A percentile compares a stretch with the other conserved stretches of the same genome.
These are phyloP conservation scores for Leiothrix lutea DNA, from an alignment of 2,113 vertebrate genomes.

Conservation along the genomic window DNA sequence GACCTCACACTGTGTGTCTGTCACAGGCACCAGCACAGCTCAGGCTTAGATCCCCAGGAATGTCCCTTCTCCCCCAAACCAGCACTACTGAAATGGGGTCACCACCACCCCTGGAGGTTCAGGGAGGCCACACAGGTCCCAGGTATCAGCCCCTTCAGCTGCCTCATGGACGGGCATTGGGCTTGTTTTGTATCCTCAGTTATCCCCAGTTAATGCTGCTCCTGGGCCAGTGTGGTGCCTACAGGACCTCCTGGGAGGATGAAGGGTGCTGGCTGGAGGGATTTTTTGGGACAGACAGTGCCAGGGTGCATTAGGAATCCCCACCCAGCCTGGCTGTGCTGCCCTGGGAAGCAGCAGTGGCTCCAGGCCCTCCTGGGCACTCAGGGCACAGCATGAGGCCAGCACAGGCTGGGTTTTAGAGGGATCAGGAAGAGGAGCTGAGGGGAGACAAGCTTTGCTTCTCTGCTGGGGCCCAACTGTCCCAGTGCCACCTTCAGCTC, in stretches of 20 bases:
- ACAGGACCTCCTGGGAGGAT: neutral
- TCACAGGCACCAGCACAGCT: neutral
- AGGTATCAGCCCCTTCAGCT: neutral
- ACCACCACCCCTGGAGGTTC: neutral
- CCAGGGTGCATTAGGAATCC: neutral
- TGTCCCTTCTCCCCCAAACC: neutral
- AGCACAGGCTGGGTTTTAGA: neutral
- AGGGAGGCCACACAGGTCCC: neutral
- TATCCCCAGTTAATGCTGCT: neutral
- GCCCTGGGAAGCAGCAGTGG: neutral
- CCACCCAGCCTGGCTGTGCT: neutral
- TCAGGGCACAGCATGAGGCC: neutral
- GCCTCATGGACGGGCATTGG: neutral
- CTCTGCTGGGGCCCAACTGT: neutral
- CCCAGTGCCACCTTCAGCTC: neutral
- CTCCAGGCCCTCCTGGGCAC: neutral
- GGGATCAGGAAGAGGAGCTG: neutral
- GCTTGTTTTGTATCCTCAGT: neutral
- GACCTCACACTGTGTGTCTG: neutral
- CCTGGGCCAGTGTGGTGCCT: neutral
- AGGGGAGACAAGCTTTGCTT: neutral
- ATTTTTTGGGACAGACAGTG: neutral
- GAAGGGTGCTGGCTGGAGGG: neutral
- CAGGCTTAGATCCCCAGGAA: neutral
- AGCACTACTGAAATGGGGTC: neutral